Base-by-base conservation (phyloP, 1,140 invertebrate species). In the Drosophila pachea region DNA sequence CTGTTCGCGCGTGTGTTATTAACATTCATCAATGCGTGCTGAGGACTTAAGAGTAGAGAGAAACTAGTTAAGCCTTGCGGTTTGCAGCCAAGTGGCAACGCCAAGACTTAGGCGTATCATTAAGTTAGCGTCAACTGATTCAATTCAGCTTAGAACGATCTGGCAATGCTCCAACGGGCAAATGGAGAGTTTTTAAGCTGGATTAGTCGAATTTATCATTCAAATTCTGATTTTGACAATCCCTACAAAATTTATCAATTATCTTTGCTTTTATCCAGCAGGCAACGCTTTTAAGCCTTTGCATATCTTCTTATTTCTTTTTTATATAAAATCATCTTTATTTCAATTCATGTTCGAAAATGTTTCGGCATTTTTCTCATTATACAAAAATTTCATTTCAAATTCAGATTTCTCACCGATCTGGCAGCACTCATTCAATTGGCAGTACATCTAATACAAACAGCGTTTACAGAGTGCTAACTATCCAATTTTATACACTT, bases 21-120 rank as follows among this genome's bases (percentile, higher is more conserved):
- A 8, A 38, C 36, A 38, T 22, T 22, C 40, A 14, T 43, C 40
- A 43, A 43, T 12, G 14, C 11, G 40, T 43, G 40, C 45, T 22
- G 9, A 31, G 9, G 45, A 31, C 29, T 33, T 33, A 29, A 49
- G 22, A 49, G 29, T 33, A 4, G 7, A 50, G 4, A 2, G 7
- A 35, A 35, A n/a, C n/a, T 32, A 7, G 8, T 35, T 35, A 9
- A 50, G 7, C 2, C 12, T 43, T 43, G 6, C 12, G 8, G 40
- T 14, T 33, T 35, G 35, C 9, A 35, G 29, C 32, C 8, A 22
- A 45, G 40, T 50, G 53, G n/a, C 63, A 56, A 32, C 45, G 7
- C 9, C 6, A 50, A 5, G 5, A 11, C 12, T 14, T 11, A 11
- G 14, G 5, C 32, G 12, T 22, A 38, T 32, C 29, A 31, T 62